Evolutionary conservation across 1,140 invertebrate species (phyloP), one percentile per base, ranked within the genome.

Genomic region (Adoxophyes honmai): DNA sequence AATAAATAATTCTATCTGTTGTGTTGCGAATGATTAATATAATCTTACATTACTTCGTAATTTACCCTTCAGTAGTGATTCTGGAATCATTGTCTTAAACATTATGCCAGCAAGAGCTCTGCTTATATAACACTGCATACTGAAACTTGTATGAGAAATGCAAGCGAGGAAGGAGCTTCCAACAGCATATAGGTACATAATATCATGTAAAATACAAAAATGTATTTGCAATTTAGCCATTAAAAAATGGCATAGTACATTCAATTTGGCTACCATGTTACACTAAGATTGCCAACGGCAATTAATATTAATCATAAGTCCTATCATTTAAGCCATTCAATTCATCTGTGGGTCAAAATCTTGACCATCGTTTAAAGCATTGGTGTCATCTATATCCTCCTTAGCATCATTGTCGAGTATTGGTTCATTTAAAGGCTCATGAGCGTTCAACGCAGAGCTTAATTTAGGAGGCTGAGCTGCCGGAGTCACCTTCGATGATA

Each of bases 371-470:
- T 85, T 88, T 10, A 86, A 18, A 15, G 62, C 74, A 81, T 83
- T 86, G 1, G 68, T 64, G 18, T 88, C 85, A 55, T 88, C 86
- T 15, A 88, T 67, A 57, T 88, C 86, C 60, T 88, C 83, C 38
- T 84, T 86, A 35, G 83, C 86, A 86, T 86, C 75, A 72, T 88
- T 84, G 21, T 88, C 81, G 52, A 83, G 51, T 0, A 75, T 76
- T 42, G 82, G 83, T 52, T 86, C 82, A 61, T 86, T 80, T 0
- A 83, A 71, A 13, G 73, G 78, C 59, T 81, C 78, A 18, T 82
- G 62, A 9, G 59, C 69, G 65, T 81, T 83, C 11, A 88, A 63
- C 10, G 81, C 74, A 28, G 86, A 68, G 37, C 84, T 88, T 10
- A 79, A 62, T 61, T 85, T 88, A 1, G 79, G 81, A 21, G 83